Conservation (phyloP, 2,113 vertebrate species). For the Bagarius yarrelli region DNA sequence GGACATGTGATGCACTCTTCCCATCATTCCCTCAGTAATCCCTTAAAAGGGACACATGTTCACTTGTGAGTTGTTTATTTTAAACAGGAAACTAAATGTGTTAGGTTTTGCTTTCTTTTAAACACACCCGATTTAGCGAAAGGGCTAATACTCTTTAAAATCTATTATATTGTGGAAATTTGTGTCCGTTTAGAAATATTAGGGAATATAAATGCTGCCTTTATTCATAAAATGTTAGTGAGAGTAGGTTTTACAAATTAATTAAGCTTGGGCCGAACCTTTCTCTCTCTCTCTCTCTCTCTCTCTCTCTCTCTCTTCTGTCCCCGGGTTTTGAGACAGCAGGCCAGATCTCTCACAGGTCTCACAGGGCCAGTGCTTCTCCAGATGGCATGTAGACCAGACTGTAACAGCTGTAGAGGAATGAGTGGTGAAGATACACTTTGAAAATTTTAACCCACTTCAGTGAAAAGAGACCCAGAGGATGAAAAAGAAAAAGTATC, state of each 20-base stretch:
- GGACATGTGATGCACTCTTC: neutral
- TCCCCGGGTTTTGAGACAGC: neutral
- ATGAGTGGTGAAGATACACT: neutral
- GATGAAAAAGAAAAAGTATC: neutral
- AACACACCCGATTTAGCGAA: neutral
- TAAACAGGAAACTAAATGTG: neutral
- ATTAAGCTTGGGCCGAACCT: no score
- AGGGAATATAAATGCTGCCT: neutral
- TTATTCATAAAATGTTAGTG: neutral
- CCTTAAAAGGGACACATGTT: neutral
- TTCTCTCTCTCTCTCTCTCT: neutral
- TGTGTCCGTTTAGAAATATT: neutral
- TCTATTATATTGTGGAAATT: neutral
- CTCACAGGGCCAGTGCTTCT: slow-evolving; percentile 11
- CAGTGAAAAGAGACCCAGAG: neutral
- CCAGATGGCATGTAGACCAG: slow-evolving; percentile 35
- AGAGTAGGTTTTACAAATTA: neutral
- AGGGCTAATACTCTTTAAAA: neutral
- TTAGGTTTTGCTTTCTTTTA: neutral
- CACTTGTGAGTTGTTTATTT: neutral
- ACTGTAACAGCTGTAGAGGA: slow-evolving; percentile 45
- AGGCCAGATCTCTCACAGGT: neutral
- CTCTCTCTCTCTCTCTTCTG: neutral
- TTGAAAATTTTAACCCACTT: slow-evolving; percentile 6
- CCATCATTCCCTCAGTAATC: neutral